Percentiles rank a stretch among this genome's conserved stretches.
These are phyloP conservation scores for Phalera bucephala DNA, from an alignment of 2,888 invertebrate species.

Conservation along the genomic window DNA sequence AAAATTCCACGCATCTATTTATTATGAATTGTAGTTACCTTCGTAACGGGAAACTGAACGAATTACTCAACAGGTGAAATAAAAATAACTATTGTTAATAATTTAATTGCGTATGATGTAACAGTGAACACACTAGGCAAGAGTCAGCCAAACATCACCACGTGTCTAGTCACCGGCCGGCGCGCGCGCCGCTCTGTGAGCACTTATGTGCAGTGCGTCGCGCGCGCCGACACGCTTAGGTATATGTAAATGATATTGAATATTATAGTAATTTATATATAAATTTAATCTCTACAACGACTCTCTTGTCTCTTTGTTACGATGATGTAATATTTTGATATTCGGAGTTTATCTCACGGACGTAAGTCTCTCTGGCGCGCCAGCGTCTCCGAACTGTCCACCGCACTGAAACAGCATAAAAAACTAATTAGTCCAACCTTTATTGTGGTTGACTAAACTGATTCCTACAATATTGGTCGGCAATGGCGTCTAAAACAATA, in stretches of 20 bases:
- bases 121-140: constrained; percentile 27
- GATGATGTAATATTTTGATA: constrained; percentile 65
- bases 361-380: constrained; percentile 28
- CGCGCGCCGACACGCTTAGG: constrained; percentile 35
- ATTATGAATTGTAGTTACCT: constrained; percentile 17
- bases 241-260: constrained; percentile 41
- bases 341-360: constrained; percentile 59
- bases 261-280: constrained; percentile 27
- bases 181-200: constrained; percentile 14
- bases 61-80: constrained; percentile 69
- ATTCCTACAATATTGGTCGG: too few relatives aligned
- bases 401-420: too few relatives aligned
- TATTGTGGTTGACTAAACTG: too few relatives aligned
- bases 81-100: constrained; percentile 40
- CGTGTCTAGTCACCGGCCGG: constrained; percentile 36
- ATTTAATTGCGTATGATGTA: constrained; percentile 33
- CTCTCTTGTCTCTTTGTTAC: constrained; percentile 59
- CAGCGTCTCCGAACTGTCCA: constrained; percentile 4
- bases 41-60: constrained; percentile 55
- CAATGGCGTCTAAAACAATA: too few relatives aligned
- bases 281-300: constrained; percentile 59
- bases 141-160: constrained; percentile 39
- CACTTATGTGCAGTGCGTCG: constrained; percentile 15
- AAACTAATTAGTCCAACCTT: too few relatives aligned
- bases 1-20: background rate